Conservation (phyloP, 2,797 vertebrate species). For the Margarornis squamiger region DNA sequence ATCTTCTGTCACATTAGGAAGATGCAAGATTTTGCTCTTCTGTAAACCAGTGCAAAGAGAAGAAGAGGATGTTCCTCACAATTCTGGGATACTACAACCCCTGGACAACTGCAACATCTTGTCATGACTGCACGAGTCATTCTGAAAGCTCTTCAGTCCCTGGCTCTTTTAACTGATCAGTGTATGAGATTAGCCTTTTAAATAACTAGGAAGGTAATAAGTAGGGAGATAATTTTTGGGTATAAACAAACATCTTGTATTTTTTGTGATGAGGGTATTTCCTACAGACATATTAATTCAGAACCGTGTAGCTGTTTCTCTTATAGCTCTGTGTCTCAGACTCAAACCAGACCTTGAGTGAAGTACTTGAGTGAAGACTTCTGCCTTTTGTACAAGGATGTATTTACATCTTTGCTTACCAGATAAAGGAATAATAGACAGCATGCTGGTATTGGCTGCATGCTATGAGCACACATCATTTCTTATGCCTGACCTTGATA, state of each 20-base stretch:
- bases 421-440: background rate
- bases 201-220: background rate
- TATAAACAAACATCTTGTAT: background rate
- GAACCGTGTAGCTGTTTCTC: background rate
- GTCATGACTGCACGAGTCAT: fast-evolving
- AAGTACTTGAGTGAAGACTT: background rate
- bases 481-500: background rate
- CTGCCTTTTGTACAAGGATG: background rate
- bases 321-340: background rate
- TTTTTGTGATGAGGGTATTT: background rate
- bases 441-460: background rate
- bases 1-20: background rate
- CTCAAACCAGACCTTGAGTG: background rate
- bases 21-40: background rate
- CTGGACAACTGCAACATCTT: background rate
- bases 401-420: background rate
- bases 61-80: background rate
- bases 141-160: background rate
- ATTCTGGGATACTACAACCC: fast-evolving
- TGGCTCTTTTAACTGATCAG: background rate
- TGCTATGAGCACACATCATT: background rate
- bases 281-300: background rate
- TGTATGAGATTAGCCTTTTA: background rate
- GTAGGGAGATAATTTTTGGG: background rate
- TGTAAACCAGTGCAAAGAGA: background rate